Percentiles rank a stretch among this genome's conserved stretches.
phyloP scores from a whole-genome alignment of 1,140 invertebrate genomes.

The Drosophila bipectinata region DNA sequence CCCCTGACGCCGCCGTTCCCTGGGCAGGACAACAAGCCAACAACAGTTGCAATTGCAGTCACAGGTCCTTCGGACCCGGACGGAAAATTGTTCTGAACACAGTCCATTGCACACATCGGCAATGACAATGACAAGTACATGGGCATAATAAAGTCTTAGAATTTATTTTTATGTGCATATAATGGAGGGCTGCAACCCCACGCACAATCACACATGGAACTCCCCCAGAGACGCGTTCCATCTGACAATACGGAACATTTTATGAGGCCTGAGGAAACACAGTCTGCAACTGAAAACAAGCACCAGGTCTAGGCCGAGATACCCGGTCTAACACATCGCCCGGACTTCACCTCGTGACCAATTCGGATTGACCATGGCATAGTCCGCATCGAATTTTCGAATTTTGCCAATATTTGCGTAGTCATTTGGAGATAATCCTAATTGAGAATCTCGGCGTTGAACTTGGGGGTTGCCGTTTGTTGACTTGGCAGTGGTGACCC shows the following conservation, averaged over 20 bases:
- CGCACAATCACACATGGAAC: constrained; percentile 35
- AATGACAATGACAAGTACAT: constrained; percentile 71
- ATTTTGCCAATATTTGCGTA: constrained; percentile 82
- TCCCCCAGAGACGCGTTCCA: constrained; percentile 76
- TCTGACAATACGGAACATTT: constrained; percentile 60
- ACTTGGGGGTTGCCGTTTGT: constrained; percentile 5
- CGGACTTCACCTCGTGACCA: constrained; percentile 44
- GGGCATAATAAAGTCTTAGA: constrained; percentile 81
- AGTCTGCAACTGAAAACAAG: constrained; percentile 21
- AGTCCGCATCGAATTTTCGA: constrained; percentile 72
- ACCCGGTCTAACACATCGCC: neutral
- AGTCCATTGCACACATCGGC: constrained; percentile 74
- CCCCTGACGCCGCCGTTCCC: neutral
- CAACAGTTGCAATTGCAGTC: constrained; percentile 59
- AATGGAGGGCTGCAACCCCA: constrained; percentile 64
- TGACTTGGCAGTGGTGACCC: constrained; percentile 16
- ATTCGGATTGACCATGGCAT: constrained; percentile 45
- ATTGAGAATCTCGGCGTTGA: constrained; percentile 76
- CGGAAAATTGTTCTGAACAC: constrained; percentile 36
- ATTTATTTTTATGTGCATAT: constrained; percentile 82
- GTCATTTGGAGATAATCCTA: constrained; percentile 83
- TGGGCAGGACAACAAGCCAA: constrained; percentile 25
- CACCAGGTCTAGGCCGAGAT: neutral
- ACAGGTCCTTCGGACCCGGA: constrained; percentile 8
- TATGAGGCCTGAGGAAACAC: constrained; percentile 52